A percentile compares a stretch with the other conserved stretches of the same genome.
phyloP scores from a whole-genome alignment of 2,113 vertebrate species.

The Anarrhichthys ocellatus region DNA sequence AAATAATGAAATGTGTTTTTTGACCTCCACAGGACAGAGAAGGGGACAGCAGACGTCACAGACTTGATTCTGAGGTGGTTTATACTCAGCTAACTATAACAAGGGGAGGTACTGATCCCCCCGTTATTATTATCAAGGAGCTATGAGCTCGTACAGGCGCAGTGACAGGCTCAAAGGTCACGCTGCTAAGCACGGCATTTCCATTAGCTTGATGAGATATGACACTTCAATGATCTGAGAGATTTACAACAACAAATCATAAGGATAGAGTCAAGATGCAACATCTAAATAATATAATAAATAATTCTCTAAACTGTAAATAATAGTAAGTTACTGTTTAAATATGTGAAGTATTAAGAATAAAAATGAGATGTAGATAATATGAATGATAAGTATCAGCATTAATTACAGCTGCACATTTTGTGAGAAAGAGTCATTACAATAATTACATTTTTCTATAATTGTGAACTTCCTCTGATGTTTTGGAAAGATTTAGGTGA shows the following conservation, averaged over 20 bases:
- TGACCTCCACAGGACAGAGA: constrained; percentile 71
- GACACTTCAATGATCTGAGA: constrained; percentile 33
- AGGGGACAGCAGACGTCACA: constrained; percentile 31
- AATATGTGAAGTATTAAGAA: not conserved
- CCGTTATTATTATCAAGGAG: constrained; percentile 54
- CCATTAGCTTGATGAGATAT: constrained; percentile 66
- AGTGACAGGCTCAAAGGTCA: constrained; percentile 40
- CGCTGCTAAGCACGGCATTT: constrained; percentile 31
- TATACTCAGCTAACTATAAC: constrained; percentile 61
- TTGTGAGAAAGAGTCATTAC: not conserved
- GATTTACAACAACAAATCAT: constrained; percentile 32
- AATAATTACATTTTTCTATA: not conserved
- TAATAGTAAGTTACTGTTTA: not conserved
- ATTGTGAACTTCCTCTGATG: not conserved
- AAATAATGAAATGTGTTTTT: constrained; percentile 78
- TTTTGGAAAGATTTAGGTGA: not conserved
- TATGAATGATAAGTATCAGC: not conserved
- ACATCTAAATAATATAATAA: not conserved
- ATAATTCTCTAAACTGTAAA: not conserved
- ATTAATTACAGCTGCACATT: not conserved
- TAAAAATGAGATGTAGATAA: not conserved
- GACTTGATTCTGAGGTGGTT: constrained; percentile 52
- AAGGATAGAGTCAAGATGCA: not conserved
- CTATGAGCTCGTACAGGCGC: constrained; percentile 30
- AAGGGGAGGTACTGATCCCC: constrained; percentile 50